Base-by-base conservation (phyloP, 1,140 invertebrate species). In the Stegodyphus mimosarum region DNA sequence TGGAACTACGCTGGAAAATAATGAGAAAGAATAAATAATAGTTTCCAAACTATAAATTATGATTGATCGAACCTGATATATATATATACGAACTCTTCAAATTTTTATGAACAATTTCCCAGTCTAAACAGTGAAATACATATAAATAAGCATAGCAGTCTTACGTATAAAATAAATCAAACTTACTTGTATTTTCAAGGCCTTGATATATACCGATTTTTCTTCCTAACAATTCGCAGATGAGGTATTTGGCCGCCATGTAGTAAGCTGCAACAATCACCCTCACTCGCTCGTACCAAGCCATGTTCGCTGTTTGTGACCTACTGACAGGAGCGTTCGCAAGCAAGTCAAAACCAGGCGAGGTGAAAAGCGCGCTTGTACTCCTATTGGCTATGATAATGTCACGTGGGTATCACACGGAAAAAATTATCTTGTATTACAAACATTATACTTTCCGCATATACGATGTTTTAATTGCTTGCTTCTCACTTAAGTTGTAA, bases 191-290 rank as follows among this genome's bases (percentile, higher is more conserved):
- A 7, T 9, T 49, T 48, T 52, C 2, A 17, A n/a, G 33, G 2
- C 9, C 70, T 64, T n/a, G 13, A 13, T 49, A 51, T 15, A 17
- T 72, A 15, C 64, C 72, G 53, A 67, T 11, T 53, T 55, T 83
- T 48, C 69, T 83, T 13, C 60, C 49, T 7, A 73, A 67, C 7
- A 83, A 74, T 69, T 75, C 80, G 6, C 49, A 33, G 18, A 83
- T 50, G 52, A 83, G 6, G 48, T 83, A 83, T 67, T 74, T 75
- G 9, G 51, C 7, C 15, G 60, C 80, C 6, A 83, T 75, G 5
- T 33, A 17, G 33, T 75, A 83, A 7, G 72, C 55, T 18, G 64
- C 51, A 10, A 60, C 60, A 11, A 66, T 50, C 71, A 50, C 66
- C 49, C 71, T 74, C 10, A 67, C 6, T 10, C 70, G 50, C 15